Evolutionary conservation across 1,140 invertebrate genomes (phyloP), one percentile per base, ranked within the genome.

Genomic region (Ips nitidus): DNA sequence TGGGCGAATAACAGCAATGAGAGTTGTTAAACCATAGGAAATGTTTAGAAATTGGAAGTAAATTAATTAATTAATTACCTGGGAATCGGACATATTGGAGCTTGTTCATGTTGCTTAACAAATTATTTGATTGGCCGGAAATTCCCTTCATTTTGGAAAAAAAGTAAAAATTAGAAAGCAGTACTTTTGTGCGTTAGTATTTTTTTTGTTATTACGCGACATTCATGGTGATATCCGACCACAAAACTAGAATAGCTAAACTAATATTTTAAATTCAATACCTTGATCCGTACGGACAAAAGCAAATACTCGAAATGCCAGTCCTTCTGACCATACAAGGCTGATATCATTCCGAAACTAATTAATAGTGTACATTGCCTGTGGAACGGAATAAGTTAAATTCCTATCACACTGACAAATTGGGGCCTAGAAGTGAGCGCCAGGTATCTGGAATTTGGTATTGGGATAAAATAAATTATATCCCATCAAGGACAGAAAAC

Each of bases 381-480:
- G 6, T 39, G 55, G 47, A 58, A 45, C 45, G 55, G 42, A 66
- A 66, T 58, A 66, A 66, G 64, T 66, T 58, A 66, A 66, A 66
- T 66, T 66, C 64, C 64, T 58, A 66, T 66, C 64, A 58, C 43
- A 37, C 55, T 66, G 55, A 66, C 64, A 66, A 66, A 66, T 66
- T 66, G 41, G 55, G 53, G 55, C 52, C 52, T 65, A 65, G 53
- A 43, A 55, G 63, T 65, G 41, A 42, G 63, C 56, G 63, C 63
- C 64, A 66, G 64, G 55, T 66, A 66, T 58, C 55, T 43, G 64
- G 64, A 57, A 66, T 66, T 66, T 39, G 53, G 64, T 38, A 66
- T 66, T n/a, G 53, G 57, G 45, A 61, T 68, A 53, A 68, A 68
- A 68, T 68, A 68, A 68, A 68, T 68, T 68, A 68, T 68, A 53